Base-by-base conservation (phyloP, 2,888 invertebrate species). In the Brachypalpus laphriformis region DNA sequence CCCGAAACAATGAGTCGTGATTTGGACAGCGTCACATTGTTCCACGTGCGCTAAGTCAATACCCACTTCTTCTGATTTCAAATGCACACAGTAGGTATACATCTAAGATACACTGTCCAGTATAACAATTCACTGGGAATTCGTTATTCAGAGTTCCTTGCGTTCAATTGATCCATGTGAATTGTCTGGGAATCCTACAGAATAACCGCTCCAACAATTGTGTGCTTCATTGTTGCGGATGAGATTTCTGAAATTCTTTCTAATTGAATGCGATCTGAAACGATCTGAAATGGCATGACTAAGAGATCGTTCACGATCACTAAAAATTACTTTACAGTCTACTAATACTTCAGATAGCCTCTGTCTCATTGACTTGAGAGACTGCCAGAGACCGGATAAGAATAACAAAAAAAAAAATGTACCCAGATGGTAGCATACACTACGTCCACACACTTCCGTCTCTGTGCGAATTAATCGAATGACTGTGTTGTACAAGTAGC, bases 181-280 rank as follows among this genome's bases (percentile, higher is more conserved):
- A 70, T 54, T 42, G 77, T 77, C 77, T 77, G 77, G 54, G 77
- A 77, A 77, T 70, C 54, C 49, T 40, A 68, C 31, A 65, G 20
- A 65, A 47, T 18, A 63, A 40, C 25, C 9, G 28, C 49, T 49
- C 16, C 37, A 77, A 51, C 28, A 49, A 75, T 65, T 76, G 63
- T 65, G 40, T 49, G 18, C 31, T 7, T 56, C 45, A 57, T 76
- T 76, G 82, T 82, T 59, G 28, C 28, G 57, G 65, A 77, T 71
- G 31, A 7, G 65, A 65, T 63, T 70, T 65, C n/a, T 28, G 18
- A 72, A 66, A 77, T 78, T 82, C 65, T 18, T 54, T 68, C 47
- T 47, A 71, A 82, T 82, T 82, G 82, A 82, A 59, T 45, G 65
- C 42, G 65, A n/a, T n/a, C n/a, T n/a, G n/a, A n/a, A n/a, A n/a